phyloP scores from a whole-genome alignment of 2,113 vertebrate genomes.

The Ochotona princeps region DNA sequence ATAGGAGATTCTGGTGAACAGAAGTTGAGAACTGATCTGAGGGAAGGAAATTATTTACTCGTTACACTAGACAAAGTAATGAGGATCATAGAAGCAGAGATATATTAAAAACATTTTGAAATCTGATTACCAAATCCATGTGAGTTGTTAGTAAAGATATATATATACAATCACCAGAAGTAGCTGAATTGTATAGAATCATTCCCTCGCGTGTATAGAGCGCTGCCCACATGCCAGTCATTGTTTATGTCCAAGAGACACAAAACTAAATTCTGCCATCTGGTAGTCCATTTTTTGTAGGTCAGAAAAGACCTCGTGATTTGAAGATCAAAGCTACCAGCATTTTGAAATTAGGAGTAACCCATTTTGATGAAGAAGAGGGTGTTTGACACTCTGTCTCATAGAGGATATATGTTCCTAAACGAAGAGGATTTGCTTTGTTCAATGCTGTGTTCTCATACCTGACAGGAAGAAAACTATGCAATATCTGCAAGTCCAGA shows the following conservation, averaged over 20 bases:
- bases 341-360: not conserved
- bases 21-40: not conserved
- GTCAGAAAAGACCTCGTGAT: not conserved
- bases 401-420: not conserved
- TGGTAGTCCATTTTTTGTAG: not conserved
- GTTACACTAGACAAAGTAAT: not conserved
- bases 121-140: not conserved
- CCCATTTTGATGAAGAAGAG: not conserved
- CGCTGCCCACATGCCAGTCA: not conserved
- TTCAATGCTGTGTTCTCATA: not conserved
- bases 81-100: not conserved
- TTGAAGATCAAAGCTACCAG: not conserved
- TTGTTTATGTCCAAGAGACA: not conserved
- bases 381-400: not conserved
- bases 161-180: not conserved
- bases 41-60: not conserved
- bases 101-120: not conserved
- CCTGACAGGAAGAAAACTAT: not conserved
- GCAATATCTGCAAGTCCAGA: not conserved
- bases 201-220: not conserved
- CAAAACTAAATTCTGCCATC: not conserved
- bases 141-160: not conserved
- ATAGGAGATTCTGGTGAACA: constrained; percentile 4
- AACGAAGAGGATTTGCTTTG: not conserved
- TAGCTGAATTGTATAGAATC: not conserved